Evolutionary conservation across 2,113 vertebrate species (phyloP).

Genomic region (Ptilorrhoa leucosticta): DNA sequence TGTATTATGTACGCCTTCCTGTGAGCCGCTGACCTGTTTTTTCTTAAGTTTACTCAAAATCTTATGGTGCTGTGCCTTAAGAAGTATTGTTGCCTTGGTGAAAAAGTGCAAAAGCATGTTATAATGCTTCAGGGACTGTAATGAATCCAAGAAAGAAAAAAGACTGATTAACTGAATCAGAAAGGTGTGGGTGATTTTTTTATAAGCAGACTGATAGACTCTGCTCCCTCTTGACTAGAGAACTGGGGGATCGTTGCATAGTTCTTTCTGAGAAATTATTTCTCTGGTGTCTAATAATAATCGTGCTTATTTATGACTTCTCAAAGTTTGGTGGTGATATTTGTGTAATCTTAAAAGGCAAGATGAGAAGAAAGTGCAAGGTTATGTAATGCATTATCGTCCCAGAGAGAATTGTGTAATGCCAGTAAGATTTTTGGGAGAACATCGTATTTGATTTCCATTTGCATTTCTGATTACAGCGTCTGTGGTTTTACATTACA

Average conservation of each 20-base stretch:
- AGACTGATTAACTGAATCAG: slow-evolving; percentile 26
- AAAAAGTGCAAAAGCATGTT: slow-evolving; percentile 53
- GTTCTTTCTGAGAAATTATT: neutral
- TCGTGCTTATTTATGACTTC: neutral
- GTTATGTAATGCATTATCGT: neutral
- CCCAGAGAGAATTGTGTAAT: neutral
- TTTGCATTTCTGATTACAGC: neutral
- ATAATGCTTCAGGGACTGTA: slow-evolving; percentile 2
- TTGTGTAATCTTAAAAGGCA: neutral
- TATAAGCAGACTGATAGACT: neutral
- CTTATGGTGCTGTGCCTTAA: neutral
- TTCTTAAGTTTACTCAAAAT: neutral
- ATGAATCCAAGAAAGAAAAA: neutral
- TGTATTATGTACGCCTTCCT: neutral
- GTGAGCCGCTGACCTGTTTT: slow-evolving; percentile 26
- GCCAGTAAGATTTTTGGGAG: neutral
- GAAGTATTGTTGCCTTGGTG: slow-evolving; percentile 39
- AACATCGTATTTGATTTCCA: neutral
- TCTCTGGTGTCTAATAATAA: neutral
- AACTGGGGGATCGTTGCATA: neutral
- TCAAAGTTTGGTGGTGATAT: neutral
- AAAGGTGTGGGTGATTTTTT: slow-evolving; percentile 5
- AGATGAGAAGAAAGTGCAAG: neutral
- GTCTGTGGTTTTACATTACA: neutral
- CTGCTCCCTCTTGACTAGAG: neutral